Evolutionary conservation across 1,140 invertebrate genomes (phyloP).

Genomic region (Aricia agestis): DNA sequence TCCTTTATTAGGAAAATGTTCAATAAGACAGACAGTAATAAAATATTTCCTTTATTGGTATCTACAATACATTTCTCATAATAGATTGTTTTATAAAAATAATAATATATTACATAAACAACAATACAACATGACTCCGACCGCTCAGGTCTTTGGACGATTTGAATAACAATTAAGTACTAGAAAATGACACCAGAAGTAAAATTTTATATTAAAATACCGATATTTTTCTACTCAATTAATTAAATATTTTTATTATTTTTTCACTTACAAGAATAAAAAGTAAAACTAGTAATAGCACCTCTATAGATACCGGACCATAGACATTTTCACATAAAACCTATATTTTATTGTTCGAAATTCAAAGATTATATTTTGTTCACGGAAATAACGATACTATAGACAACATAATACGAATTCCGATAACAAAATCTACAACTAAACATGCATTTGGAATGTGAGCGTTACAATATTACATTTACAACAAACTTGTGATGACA

Average conservation of each 20-base stretch:
- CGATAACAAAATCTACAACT: conserved; percentile 42
- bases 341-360: conserved; percentile 13
- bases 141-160: conserved; percentile 53
- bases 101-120: conserved; percentile 53
- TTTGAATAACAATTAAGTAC: conserved; percentile 35
- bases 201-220: conserved; percentile 10
- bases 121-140: conserved; percentile 65
- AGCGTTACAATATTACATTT: conserved; percentile 18
- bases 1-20: neutral
- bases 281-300: conserved; percentile 47
- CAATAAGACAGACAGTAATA: conserved; percentile 21
- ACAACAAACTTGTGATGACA: conserved; percentile 32
- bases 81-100: conserved; percentile 60
- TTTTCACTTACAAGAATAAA: conserved; percentile 15
- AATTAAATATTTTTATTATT: neutral
- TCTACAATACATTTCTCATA: conserved; percentile 58
- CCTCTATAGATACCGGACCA: conserved; percentile 36
- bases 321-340: conserved; percentile 19
- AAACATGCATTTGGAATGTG: conserved; percentile 36
- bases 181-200: conserved; percentile 20
- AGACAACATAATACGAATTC: conserved; percentile 64
- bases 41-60: conserved; percentile 54
- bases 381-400: conserved; percentile 63
- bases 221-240: neutral
- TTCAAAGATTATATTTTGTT: conserved; percentile 33